Conservation (phyloP, 2,888 invertebrate genomes). For the Oligia strigilis region DNA sequence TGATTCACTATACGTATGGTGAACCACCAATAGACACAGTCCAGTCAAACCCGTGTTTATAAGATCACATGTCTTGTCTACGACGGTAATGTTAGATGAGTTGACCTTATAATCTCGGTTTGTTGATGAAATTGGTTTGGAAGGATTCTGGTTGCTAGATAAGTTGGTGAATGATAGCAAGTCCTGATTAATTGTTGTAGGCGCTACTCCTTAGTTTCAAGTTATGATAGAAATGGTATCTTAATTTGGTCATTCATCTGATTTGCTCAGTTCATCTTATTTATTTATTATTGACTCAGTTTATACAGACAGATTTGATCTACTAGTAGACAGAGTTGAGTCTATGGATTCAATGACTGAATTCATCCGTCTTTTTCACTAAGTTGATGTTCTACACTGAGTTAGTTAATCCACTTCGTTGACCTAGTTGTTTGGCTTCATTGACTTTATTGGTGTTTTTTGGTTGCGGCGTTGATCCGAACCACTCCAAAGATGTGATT, state of each 20-base stretch:
- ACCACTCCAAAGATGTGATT: not conserved
- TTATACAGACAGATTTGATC: not conserved
- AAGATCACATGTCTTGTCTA: not conserved
- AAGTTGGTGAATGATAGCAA: conserved; percentile 1
- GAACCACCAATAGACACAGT: conserved; percentile 1
- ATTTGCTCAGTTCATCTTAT: not conserved
- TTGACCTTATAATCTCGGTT: not conserved
- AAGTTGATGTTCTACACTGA: not conserved
- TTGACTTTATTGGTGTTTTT: not conserved
- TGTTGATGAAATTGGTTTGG: not conserved
- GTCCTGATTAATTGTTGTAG: not conserved
- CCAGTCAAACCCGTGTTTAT: not conserved
- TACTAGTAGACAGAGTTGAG: not conserved
- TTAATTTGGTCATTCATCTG: not conserved
- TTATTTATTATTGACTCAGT: too few relatives aligned
- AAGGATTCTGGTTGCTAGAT: not conserved
- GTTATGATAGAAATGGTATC: not conserved
- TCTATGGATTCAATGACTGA: not conserved
- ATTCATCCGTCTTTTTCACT: not conserved
- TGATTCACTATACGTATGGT: not conserved
- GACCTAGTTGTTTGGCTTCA: not conserved
- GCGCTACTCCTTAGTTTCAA: too few relatives aligned
- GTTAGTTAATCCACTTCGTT: not conserved
- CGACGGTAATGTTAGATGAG: not conserved
- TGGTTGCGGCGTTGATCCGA: not conserved